Evolutionary conservation across 2,113 vertebrate genomes (phyloP), one percentile per base, ranked within the genome.

Genomic region (Ictalurus punctatus): DNA sequence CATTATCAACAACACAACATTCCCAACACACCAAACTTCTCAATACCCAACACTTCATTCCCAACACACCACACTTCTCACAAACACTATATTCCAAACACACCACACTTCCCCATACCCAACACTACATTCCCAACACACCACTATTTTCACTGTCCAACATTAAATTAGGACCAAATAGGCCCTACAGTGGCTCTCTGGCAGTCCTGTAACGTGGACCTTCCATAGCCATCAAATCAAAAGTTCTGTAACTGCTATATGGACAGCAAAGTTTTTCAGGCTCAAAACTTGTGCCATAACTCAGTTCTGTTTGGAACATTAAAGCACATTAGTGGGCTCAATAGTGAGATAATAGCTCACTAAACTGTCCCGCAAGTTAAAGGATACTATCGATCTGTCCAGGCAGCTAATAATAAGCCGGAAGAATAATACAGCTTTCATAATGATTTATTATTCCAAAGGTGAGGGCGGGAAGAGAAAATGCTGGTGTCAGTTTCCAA

Each of bases 301-400:
- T 54, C 71, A n/a, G 58, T 48, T 79, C 56, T 86, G 59, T 67
- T 52, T 34, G 40, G 17, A 67, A 48, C 61, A 78, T 27, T 87
- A 81, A 67, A 67, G 86, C 23, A n/a, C 10, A 40, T 83, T 88
- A 88, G 69, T 83, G 87, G 63, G 52, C 34, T 67, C 84, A 73
- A 83, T 59, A 83, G 81, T 90, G 69, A 88, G 76, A 90, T 63
- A 12, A 74, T 86, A 61, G 86, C 78, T 87, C 52, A 86, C 73
- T 83, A 63, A 17, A 52, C 48, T 58, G 59, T 67, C 86, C n/a
- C 44, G 27, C 34, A 12, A 40, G 63, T 69, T 86, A 76, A 56
- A 86, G 34, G 17, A 65, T 37, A 48, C 56, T 86, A 88, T 88
- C 54, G 90, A 90, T 85, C 79, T 81, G 27, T 40, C 34, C 52